Base-by-base conservation (phyloP, 2,888 invertebrate genomes). In the Aquatica leii region DNA sequence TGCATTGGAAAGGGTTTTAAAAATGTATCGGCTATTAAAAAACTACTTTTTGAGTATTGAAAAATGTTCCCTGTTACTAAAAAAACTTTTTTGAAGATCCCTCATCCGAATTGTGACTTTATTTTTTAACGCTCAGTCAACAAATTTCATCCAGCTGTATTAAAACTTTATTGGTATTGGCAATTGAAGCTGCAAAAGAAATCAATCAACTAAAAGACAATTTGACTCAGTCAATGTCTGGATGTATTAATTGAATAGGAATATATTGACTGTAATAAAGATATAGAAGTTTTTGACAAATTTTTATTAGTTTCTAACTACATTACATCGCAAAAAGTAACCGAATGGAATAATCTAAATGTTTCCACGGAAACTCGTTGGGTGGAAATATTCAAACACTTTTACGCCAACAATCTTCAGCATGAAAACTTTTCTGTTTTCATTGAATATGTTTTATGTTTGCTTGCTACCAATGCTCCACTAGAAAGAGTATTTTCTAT, bases 1-100 rank as follows among this genome's bases (percentile, higher is more conserved):
- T 24, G 70, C 70, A 15, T 18, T 65, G 20, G 68, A 71, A 64
- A 69, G 74, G 14, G 62, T 74, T 70, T 67, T 74, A 64, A 74
- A 76, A 74, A 74, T 75, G 73, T 76, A 63, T 62, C 69, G 71
- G 67, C 71, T 74, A 15, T 71, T 74, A 62, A 75, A 74, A 72
- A 67, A 50, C 63, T 76, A 76, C 6, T 24, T 24, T 24, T 24
- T 24, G 69, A 71, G 71, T 50, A 73, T 71, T 62, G 72, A 75
- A 43, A 71, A 75, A 74, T 74, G 70, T 64, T 73, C 73, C 54
- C 18, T 31, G 34, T 49, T 71, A 62, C 46, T 72, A 68, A 74
- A 73, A 6, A 24, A 24, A 24, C 6, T 24, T 6, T 24, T 24
- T 24, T 6, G 6, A 24, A 24, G n/a, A n/a, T n/a, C n/a, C n/a